These are phyloP conservation scores for Periparus ater DNA, from an alignment of 2,797 vertebrate genomes.

Conservation along the genomic window DNA sequence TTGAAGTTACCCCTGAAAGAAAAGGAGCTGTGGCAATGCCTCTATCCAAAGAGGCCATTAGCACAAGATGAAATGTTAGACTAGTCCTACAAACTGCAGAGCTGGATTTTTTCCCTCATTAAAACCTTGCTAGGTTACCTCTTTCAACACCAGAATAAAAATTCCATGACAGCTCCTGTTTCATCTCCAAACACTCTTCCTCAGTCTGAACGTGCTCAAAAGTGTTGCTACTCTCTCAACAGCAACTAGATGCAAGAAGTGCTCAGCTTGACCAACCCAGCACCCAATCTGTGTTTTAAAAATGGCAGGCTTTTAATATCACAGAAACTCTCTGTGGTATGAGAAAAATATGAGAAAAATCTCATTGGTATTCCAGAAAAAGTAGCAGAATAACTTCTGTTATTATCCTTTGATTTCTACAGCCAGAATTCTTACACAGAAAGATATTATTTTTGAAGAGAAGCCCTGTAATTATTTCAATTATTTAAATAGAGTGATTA, in stretches of 20 bases:
- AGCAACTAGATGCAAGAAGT: not conserved
- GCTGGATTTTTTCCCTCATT: not conserved
- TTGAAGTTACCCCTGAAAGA: not conserved
- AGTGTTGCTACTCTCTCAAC: not conserved
- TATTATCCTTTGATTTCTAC: not conserved
- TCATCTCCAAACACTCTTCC: not conserved
- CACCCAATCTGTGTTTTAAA: not conserved
- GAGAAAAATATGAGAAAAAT: not conserved
- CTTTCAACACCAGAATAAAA: not conserved
- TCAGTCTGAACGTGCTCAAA: not conserved
- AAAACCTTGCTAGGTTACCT: not conserved
- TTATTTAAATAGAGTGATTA: conserved; percentile 12
- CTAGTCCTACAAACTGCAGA: not conserved
- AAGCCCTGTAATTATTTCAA: not conserved
- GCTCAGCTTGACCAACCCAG: not conserved
- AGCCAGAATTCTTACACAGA: not conserved
- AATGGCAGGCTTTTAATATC: not conserved
- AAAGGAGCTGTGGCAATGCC: not conserved
- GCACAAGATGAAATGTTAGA: not conserved
- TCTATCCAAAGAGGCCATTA: not conserved
- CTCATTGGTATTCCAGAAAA: not conserved
- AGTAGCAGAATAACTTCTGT: not conserved
- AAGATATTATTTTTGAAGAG: not conserved
- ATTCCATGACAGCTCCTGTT: not conserved
- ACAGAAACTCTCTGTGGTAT: not conserved